phyloP scores from a whole-genome alignment of 2,888 invertebrate species.

The Tricholauxania praeusta region DNA sequence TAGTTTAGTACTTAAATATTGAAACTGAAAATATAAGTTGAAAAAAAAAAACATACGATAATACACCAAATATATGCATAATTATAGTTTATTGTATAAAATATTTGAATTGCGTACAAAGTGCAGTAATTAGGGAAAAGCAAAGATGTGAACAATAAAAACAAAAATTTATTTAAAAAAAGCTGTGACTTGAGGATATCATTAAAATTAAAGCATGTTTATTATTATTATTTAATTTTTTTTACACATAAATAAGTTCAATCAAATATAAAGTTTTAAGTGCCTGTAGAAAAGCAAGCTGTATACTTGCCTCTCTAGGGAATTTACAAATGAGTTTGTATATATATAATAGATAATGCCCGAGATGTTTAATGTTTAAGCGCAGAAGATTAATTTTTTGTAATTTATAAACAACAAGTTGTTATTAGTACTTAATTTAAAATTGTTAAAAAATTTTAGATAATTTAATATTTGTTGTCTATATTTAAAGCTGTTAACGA shows the following conservation, averaged over 20 bases:
- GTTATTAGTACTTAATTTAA: conserved; percentile 33
- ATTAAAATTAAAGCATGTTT: not conserved
- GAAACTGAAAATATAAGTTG: not conserved
- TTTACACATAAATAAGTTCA: not conserved
- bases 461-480: conserved; percentile 6
- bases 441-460: too few species aligned
- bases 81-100: not conserved
- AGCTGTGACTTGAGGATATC: conserved; percentile 24
- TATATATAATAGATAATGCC: not conserved
- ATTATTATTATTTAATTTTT: not conserved
- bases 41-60: not conserved
- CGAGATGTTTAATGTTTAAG: not conserved
- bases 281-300: conserved; percentile 23
- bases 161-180: not conserved
- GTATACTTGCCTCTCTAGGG: conserved; percentile 17
- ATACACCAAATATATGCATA: conserved; percentile 21
- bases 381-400: not conserved
- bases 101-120: conserved; percentile 13
- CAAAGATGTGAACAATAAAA: conserved; percentile 7
- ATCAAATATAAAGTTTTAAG: conserved; percentile 17
- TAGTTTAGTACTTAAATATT: not conserved
- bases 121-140: conserved; percentile 6
- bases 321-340: conserved; percentile 23
- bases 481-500: not conserved
- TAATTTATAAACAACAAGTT: not conserved